Conservation (phyloP, 2,113 vertebrate genomes). For the Recurvirostra avosetta region DNA sequence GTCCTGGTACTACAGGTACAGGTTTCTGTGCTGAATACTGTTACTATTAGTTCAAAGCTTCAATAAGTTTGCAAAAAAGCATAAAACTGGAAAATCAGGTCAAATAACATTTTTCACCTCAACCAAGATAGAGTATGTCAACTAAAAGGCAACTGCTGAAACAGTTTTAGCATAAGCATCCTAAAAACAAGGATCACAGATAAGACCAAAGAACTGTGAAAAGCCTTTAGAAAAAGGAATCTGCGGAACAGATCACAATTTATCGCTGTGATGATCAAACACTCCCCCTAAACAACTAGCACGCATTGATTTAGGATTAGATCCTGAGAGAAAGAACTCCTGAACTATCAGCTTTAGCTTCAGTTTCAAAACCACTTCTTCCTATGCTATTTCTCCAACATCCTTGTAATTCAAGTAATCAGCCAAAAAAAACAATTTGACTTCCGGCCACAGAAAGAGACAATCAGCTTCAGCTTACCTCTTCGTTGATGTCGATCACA, state of each 20-base stretch:
- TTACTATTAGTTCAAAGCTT: neutral
- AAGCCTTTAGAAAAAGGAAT: neutral
- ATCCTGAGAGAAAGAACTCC: neutral
- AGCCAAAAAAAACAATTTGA: neutral
- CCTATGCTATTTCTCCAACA: neutral
- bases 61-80: neutral
- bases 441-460: neutral
- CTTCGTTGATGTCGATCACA: constrained; percentile 85
- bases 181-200: neutral
- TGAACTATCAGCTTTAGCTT: neutral
- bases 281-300: neutral
- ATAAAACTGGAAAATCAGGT: neutral
- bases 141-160: neutral
- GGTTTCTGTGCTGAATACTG: neutral
- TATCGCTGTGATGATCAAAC: neutral
- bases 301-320: neutral
- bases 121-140: neutral
- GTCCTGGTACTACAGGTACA: neutral
- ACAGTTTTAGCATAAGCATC: neutral
- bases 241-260: neutral
- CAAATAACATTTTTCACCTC: neutral
- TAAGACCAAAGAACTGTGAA: neutral
- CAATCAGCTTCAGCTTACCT: constrained; percentile 75
- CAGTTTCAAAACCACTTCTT: neutral
- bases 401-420: neutral